These are phyloP conservation scores for Leptinotarsa haldemani DNA, from an alignment of 2,888 invertebrate genomes.

Conservation along the genomic window DNA sequence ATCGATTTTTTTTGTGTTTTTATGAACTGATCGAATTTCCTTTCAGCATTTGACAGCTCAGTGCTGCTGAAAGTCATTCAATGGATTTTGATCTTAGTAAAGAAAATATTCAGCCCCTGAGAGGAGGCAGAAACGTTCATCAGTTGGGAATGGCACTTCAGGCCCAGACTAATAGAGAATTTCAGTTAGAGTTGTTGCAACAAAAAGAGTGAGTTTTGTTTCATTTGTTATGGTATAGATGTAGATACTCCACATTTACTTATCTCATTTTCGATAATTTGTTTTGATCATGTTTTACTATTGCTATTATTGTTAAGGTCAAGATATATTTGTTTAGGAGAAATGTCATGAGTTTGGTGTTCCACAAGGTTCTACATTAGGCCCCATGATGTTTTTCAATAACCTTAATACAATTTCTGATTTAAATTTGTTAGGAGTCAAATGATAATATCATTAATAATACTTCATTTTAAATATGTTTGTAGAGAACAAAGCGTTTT, in stretches of 20 bases:
- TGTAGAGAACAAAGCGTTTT: too few relatives aligned
- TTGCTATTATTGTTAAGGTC: too few relatives aligned
- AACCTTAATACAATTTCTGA: too few relatives aligned
- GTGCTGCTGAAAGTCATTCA: slow-evolving; percentile 54
- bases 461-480: too few relatives aligned
- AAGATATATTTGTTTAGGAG: too few relatives aligned
- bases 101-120: slow-evolving; percentile 95
- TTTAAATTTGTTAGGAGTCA: too few relatives aligned
- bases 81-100: slow-evolving; percentile 84
- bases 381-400: too few relatives aligned
- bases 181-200: slow-evolving; percentile 74
- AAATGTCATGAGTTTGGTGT: too few relatives aligned
- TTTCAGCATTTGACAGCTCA: slow-evolving; percentile 39
- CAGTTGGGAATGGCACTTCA: slow-evolving; percentile 84
- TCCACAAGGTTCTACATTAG: too few relatives aligned
- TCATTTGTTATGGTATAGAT: neutral
- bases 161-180: slow-evolving; percentile 78
- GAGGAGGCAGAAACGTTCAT: slow-evolving; percentile 85
- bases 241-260: too few relatives aligned
- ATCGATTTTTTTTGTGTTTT: slow-evolving; percentile 33
- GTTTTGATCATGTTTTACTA: neutral
- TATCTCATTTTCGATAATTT: too few relatives aligned
- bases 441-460: too few relatives aligned
- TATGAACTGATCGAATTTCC: slow-evolving; percentile 36
- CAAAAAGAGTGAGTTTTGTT: slow-evolving; percentile 74